Evolutionary conservation across 2,888 invertebrate genomes (phyloP).

Genomic region (Cerastis rubricosa): DNA sequence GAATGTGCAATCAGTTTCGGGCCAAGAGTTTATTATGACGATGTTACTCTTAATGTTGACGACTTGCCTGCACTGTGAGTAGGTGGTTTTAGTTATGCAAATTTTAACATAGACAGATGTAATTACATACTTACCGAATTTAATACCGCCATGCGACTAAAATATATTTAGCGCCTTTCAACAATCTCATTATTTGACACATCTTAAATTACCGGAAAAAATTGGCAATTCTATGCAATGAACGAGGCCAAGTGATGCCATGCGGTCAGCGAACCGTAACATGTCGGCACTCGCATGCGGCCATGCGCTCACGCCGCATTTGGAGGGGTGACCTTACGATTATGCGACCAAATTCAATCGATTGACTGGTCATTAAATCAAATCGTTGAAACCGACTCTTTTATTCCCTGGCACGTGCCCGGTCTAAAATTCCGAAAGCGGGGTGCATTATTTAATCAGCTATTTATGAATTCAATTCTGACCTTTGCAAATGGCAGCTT

Average conservation of each 20-base stretch:
- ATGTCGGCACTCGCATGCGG: conserved; percentile 73
- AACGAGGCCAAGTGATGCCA: conserved; percentile 71
- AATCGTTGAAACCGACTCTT: conserved; percentile 30
- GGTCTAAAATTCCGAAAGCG: conserved; percentile 47
- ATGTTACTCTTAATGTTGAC: background rate
- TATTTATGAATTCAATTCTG: conserved; percentile 62
- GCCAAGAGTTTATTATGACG: background rate
- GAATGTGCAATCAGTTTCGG: background rate
- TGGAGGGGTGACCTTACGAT: conserved; percentile 65
- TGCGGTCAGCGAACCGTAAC: conserved; percentile 83
- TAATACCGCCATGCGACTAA: conserved; percentile 10
- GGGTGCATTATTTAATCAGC: conserved; percentile 55
- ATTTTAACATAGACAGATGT: conserved; percentile 3
- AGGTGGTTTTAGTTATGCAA: background rate
- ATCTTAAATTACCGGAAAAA: conserved; percentile 54
- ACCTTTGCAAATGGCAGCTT: conserved; percentile 50
- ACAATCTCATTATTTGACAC: conserved; percentile 66
- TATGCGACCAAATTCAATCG: conserved; percentile 62
- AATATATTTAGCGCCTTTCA: conserved; percentile 30
- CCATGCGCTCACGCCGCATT: conserved; percentile 71
- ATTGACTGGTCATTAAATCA: conserved; percentile 40
- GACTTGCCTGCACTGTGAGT: background rate
- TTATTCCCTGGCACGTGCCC: conserved; percentile 66
- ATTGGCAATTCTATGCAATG: conserved; percentile 65
- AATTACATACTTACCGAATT: conserved; percentile 30